A percentile compares a stretch with the other conserved stretches of the same genome.
phyloP scores from a whole-genome alignment of 2,888 invertebrate genomes.

The Thecophora atra region DNA sequence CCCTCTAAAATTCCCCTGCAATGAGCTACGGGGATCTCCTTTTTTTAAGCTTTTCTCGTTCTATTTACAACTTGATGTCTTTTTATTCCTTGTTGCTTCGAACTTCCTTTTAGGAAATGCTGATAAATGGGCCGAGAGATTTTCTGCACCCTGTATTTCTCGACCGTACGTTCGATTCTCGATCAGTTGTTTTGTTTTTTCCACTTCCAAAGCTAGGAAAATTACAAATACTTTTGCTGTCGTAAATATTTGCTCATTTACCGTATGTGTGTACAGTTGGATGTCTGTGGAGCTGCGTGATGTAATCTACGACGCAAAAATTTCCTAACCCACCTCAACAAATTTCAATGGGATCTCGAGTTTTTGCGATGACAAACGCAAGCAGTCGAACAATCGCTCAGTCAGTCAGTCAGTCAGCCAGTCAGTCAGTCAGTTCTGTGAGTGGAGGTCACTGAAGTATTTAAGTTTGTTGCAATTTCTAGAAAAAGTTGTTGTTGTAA shows the following conservation, averaged over 20 bases:
- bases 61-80: neutral
- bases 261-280: too few species aligned
- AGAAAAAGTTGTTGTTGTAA: neutral
- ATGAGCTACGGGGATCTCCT: too few species aligned
- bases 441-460: neutral
- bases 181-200: neutral
- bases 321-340: slow-evolving; percentile 67
- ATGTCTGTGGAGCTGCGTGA: too few species aligned
- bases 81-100: neutral
- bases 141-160: too few species aligned
- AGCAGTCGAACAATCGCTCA: neutral
- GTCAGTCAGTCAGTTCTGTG: neutral
- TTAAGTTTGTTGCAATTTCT: neutral
- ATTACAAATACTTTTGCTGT: neutral
- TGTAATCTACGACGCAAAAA: slow-evolving; percentile 57
- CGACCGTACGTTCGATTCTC: too few species aligned
- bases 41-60: too few species aligned
- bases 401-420: slow-evolving; percentile 45
- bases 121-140: too few species aligned
- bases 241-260: slow-evolving; percentile 6
- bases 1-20: too few species aligned
- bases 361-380: neutral
- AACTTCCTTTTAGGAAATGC: too few species aligned
- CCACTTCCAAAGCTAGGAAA: neutral
- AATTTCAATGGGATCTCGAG: slow-evolving; percentile 63